phyloP scores from a whole-genome alignment of 1,140 invertebrate genomes.

The Sarcophaga peregrina region DNA sequence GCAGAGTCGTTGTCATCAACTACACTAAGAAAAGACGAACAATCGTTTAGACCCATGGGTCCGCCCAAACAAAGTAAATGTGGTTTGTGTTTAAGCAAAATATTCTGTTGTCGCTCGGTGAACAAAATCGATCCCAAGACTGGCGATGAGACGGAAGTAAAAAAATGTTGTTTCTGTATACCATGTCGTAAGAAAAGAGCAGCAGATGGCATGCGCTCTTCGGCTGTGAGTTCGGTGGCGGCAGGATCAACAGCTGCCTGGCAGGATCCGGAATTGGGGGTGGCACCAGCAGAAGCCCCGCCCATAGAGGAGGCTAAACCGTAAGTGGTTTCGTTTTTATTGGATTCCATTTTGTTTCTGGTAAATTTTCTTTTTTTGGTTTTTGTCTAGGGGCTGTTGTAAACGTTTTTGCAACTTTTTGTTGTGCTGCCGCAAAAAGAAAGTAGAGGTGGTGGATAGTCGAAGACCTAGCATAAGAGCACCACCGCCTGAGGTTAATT shows the following conservation, averaged over 20 bases:
- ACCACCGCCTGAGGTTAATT: slow-evolving; percentile 70
- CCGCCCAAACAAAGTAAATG: slow-evolving; percentile 54
- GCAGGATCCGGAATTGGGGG: slow-evolving; percentile 63
- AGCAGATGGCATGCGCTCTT: slow-evolving; percentile 4
- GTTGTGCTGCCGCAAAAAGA: slow-evolving; percentile 64
- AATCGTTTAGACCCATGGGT: slow-evolving; percentile 38
- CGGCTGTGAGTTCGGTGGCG: slow-evolving; percentile 42
- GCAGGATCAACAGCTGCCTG: slow-evolving; percentile 55
- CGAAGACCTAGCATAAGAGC: slow-evolving; percentile 72
- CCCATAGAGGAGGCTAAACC: slow-evolving; percentile 56
- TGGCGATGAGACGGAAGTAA: slow-evolving; percentile 59
- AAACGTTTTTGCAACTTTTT: slow-evolving; percentile 59
- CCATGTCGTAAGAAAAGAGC: slow-evolving; percentile 55
- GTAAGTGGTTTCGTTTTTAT: slow-evolving; percentile 48
- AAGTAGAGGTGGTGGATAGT: slow-evolving; percentile 64
- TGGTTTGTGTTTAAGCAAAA: slow-evolving; percentile 58
- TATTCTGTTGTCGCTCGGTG: slow-evolving; percentile 63
- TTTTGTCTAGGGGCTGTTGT: slow-evolving; percentile 56
- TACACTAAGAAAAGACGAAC: background rate
- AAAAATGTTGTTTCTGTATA: slow-evolving; percentile 63
- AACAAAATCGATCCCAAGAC: slow-evolving; percentile 63
- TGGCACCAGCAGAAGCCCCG: slow-evolving; percentile 57
- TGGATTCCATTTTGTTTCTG: background rate
- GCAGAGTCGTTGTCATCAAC: background rate
- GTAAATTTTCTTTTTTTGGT: background rate